Conservation (phyloP, 2,113 vertebrate species). For the Psophia crepitans region DNA sequence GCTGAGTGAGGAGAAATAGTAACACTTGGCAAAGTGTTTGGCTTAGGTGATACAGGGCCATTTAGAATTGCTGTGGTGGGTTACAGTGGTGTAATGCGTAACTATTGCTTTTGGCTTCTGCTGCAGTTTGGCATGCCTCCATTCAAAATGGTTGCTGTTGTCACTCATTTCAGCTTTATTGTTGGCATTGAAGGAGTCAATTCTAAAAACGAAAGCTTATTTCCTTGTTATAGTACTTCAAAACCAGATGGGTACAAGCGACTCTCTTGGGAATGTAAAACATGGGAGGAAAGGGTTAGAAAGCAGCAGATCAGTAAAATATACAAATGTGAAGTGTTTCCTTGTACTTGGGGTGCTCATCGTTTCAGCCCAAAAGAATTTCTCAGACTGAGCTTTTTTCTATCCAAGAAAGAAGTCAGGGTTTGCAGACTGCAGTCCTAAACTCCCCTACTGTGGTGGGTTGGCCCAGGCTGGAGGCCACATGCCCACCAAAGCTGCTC, state of each 20-base stretch:
- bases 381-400: not conserved
- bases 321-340: not conserved
- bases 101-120: not conserved
- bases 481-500: too few relatives aligned
- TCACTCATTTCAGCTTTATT: not conserved
- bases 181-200: not conserved
- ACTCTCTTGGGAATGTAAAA: not conserved
- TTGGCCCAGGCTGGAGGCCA: too few relatives aligned
- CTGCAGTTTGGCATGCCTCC: not conserved
- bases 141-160: not conserved
- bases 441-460: not conserved
- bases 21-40: not conserved
- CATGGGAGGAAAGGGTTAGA: not conserved
- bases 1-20: not conserved
- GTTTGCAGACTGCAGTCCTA: not conserved
- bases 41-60: not conserved
- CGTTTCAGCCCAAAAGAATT: not conserved
- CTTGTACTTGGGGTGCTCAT: not conserved
- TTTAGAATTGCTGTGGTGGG: not conserved
- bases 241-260: not conserved
- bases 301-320: not conserved
- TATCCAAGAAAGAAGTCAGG: not conserved
- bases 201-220: not conserved
- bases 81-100: not conserved
- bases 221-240: not conserved